These are phyloP conservation scores for Calephelis nemesis DNA, from an alignment of 1,140 invertebrate genomes.

Conservation along the genomic window DNA sequence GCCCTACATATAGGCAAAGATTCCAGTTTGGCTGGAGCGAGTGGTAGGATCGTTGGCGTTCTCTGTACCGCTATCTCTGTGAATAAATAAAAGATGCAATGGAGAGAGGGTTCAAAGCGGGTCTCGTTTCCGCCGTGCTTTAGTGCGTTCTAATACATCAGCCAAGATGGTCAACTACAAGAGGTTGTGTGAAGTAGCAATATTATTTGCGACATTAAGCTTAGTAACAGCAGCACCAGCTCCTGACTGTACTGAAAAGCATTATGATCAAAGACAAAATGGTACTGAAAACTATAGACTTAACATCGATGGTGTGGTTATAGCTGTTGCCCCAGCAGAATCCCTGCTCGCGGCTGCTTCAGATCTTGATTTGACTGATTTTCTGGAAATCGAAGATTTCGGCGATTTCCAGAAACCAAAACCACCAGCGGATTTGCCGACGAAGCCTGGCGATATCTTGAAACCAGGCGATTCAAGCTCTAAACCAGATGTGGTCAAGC, in stretches of 20 bases:
- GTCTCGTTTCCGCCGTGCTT: slow-evolving; percentile 42
- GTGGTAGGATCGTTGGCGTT: slow-evolving; percentile 48
- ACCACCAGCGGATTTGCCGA: slow-evolving; percentile 32
- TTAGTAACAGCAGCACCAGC: slow-evolving; percentile 43
- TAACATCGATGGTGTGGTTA: slow-evolving; percentile 82
- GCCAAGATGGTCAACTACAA: slow-evolving; percentile 74
- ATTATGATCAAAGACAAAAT: slow-evolving; percentile 85
- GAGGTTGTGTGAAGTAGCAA: slow-evolving; percentile 59
- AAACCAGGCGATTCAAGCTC: slow-evolving; percentile 22
- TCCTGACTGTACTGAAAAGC: slow-evolving; percentile 44
- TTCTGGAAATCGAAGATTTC: slow-evolving; percentile 55
- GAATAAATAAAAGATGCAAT: slow-evolving; percentile 77
- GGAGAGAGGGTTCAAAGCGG: slow-evolving; percentile 63
- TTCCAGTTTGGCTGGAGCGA: slow-evolving; percentile 63
- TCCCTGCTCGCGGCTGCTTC: slow-evolving; percentile 61
- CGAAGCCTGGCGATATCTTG: slow-evolving; percentile 34
- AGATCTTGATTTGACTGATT: slow-evolving; percentile 48
- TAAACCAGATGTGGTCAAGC: slow-evolving; percentile 40
- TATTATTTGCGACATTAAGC: slow-evolving; percentile 39
- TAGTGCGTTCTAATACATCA: slow-evolving; percentile 54
- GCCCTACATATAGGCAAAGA: slow-evolving; percentile 50
- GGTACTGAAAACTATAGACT: slow-evolving; percentile 84
- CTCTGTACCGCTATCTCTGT: slow-evolving; percentile 72
- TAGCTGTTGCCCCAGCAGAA: slow-evolving; percentile 83
- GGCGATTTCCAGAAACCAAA: slow-evolving; percentile 46